Conservation (phyloP, 2,888 invertebrate species). For the Meandrusa payeni region DNA sequence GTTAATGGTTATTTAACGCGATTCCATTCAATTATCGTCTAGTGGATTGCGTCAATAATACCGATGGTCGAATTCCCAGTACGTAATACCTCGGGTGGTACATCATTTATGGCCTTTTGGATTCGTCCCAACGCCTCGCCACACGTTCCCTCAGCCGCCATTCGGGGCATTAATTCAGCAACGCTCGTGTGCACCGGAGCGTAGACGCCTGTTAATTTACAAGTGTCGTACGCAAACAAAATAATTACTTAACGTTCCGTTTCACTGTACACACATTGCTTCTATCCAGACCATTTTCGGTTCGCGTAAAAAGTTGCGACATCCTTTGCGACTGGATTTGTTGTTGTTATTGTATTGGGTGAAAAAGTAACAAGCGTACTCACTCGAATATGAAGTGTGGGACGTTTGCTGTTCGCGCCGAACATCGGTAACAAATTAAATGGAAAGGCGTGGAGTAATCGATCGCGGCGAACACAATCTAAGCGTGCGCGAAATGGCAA, state of each 20-base stretch:
- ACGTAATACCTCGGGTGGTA: conserved; percentile 50
- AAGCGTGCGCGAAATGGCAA: conserved; percentile 59
- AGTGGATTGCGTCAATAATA: conserved; percentile 66
- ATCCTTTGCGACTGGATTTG: not conserved
- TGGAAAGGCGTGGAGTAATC: conserved; percentile 55
- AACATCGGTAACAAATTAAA: conserved; percentile 62
- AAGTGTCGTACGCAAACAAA: conserved; percentile 38
- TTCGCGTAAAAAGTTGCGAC: too few species aligned
- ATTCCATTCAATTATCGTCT: conserved; percentile 68
- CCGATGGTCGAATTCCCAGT: conserved; percentile 64
- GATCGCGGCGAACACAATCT: conserved; percentile 59
- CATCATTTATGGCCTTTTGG: conserved; percentile 56
- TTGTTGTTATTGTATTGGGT: not conserved
- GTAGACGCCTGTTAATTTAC: conserved; percentile 61
- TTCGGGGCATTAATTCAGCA: conserved; percentile 57
- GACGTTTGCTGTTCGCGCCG: conserved; percentile 48
- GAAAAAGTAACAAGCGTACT: conserved; percentile 39
- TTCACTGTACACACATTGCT: conserved; percentile 36
- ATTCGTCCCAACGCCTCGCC: conserved; percentile 48
- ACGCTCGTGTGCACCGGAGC: conserved; percentile 52
- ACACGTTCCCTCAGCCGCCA: conserved; percentile 49
- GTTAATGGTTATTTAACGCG: conserved; percentile 73
- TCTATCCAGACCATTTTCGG: conserved; percentile 29
- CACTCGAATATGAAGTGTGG: conserved; percentile 55
- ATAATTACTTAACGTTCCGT: conserved; percentile 44